Evolutionary conservation across 1,140 invertebrate species (phyloP), one percentile per base, ranked within the genome.

Genomic region (Monomorium pharaonis): DNA sequence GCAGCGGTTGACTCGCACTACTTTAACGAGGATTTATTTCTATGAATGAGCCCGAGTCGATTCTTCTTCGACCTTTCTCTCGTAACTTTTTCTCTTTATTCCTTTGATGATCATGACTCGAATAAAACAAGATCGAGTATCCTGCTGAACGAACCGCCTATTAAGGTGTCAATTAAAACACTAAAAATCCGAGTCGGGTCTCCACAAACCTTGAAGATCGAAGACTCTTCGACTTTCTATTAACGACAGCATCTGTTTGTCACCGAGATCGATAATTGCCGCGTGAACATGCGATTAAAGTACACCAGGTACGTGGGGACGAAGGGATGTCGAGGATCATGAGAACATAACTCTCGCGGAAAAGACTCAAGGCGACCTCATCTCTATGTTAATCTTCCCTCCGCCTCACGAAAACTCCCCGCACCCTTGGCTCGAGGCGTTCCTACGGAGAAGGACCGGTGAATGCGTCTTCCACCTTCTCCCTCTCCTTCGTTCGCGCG

Each of bases 311-410:
- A 33, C 37, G 44, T 30, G 18, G 16, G 16, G 27, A n/a, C 33
- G 37, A 47, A 69, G 77, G 33, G 49, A 78, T 47, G 85, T 58
- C 75, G 63, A 54, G 86, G 51, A 78, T 88, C 81, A 88, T 58
- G 85, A 67, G 81, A 86, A 89, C 76, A 88, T 91, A 91, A 92
- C 80, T 91, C 89, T 85, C 85, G 76, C 56, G 86, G 87, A 87
- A 88, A 91, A 90, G 85, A 89, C 87, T 81, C 80, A 30, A 67
- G 86, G 74, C 89, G 86, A 91, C 67, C 90, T 91, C 91, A 84
- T 92, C 87, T 92, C 90, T 90, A 91, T 91, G 91, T 89, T 91
- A 91, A 92, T 92, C 89, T 88, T 85, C 51, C 78, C 86, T 88
- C 74, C 86, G 65, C 27, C 37, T 30, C 12, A 37, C 42, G 37